Conservation (phyloP, 92 coral and sea anemone genomes). For the Siderastrea radians region DNA sequence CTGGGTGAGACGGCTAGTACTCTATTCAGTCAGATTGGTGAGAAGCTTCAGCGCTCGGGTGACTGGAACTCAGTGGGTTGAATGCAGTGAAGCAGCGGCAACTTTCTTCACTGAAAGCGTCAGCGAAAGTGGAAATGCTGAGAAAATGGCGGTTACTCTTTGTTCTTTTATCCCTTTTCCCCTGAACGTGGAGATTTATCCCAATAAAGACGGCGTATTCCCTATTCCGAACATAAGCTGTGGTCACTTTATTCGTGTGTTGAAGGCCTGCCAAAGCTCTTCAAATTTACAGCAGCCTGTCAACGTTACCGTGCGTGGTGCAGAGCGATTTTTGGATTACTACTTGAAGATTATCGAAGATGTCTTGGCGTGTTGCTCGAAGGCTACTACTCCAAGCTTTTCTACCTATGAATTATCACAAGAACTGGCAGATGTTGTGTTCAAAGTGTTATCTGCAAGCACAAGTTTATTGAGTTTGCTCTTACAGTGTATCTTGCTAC, state of each 20-base stretch:
- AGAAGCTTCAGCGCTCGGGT: not conserved
- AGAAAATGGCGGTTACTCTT: not conserved
- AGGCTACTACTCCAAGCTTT: not conserved
- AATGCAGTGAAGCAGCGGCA: not conserved
- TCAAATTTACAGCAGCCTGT: not conserved
- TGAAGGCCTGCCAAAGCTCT: not conserved
- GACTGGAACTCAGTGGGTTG: not conserved
- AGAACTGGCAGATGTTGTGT: not conserved
- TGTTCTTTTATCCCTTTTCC: slow-evolving; percentile 5
- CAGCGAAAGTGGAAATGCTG: not conserved
- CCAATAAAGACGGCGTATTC: no score
- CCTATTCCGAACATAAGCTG: no score
- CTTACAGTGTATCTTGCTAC: not conserved
- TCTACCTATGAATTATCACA: no score
- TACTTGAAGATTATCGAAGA: no score
- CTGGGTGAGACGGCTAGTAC: not conserved
- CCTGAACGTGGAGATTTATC: not conserved
- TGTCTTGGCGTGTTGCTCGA: not conserved
- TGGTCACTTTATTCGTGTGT: not conserved
- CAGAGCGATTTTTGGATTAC: no score
- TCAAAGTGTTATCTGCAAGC: not conserved
- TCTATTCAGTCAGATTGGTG: not conserved
- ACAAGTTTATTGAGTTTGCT: no score
- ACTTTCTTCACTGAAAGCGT: not conserved
- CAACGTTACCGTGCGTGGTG: no score